phyloP scores from a whole-genome alignment of 2,113 vertebrate species.

The Scytalopus superciliaris region DNA sequence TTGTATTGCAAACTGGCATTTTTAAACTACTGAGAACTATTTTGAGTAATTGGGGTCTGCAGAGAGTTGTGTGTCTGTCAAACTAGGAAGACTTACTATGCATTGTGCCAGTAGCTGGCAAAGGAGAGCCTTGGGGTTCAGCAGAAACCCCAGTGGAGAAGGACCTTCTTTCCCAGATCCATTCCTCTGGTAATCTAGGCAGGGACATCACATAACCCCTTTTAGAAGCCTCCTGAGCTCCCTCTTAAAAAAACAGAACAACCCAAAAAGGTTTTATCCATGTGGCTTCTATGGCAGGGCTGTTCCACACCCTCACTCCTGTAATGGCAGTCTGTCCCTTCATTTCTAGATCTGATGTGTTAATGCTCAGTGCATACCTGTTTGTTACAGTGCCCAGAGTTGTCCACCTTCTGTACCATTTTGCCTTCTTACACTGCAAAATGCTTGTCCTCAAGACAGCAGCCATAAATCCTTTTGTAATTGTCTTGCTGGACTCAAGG shows the following conservation, averaged over 20 bases:
- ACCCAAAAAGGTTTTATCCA: not conserved
- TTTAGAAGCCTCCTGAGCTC: not conserved
- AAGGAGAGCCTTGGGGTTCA: not conserved
- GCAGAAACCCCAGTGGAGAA: not conserved
- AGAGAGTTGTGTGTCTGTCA: not conserved
- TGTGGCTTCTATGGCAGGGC: not conserved
- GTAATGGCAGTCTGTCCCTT: not conserved
- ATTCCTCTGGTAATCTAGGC: not conserved
- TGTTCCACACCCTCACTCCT: not conserved
- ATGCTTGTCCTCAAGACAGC: not conserved
- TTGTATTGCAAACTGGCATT: not conserved
- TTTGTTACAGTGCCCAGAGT: not conserved
- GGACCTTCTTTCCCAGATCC: not conserved
- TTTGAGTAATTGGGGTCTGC: not conserved
- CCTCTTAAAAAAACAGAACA: not conserved
- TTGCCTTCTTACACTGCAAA: not conserved
- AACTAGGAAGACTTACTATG: not conserved
- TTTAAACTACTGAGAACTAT: not conserved
- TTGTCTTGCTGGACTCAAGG: not conserved
- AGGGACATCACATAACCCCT: not conserved
- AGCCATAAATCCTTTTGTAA: not conserved
- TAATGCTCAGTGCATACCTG: not conserved
- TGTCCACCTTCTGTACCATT: not conserved
- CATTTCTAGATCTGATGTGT: not conserved
- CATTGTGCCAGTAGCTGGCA: not conserved